Evolutionary conservation across 2,888 invertebrate genomes (phyloP).

Genomic region (Graphium colonna): DNA sequence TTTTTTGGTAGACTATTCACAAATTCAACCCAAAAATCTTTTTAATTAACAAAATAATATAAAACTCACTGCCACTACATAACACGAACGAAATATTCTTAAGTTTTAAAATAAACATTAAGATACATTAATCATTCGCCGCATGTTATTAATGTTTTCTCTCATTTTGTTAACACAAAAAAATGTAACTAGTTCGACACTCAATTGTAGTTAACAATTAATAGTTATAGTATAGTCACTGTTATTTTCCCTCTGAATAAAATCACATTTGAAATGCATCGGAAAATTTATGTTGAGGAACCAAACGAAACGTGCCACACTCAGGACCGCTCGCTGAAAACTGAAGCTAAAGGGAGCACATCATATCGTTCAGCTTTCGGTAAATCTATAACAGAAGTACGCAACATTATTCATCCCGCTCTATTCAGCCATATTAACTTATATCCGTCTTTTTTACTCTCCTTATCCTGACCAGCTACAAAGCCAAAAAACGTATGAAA

Average conservation of each 20-base stretch:
- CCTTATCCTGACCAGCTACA: slow-evolving; percentile 50
- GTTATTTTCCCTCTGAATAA: slow-evolving; percentile 4
- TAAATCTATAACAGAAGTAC: slow-evolving; percentile 73
- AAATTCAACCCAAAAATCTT: background rate
- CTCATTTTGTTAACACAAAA: background rate
- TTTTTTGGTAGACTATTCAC: background rate
- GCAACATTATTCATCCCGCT: slow-evolving; percentile 45
- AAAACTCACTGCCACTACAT: slow-evolving; percentile 5
- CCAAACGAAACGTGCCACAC: slow-evolving; percentile 30
- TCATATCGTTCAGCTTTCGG: slow-evolving; percentile 55
- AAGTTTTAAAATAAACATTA: slow-evolving; percentile 1
- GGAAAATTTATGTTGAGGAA: slow-evolving; percentile 37
- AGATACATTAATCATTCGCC: background rate
- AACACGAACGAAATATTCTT: background rate
- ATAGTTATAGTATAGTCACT: background rate
- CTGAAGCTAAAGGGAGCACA: slow-evolving; percentile 34
- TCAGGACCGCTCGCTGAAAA: slow-evolving; percentile 30
- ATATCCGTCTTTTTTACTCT: slow-evolving; percentile 40
- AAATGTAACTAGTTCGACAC: background rate
- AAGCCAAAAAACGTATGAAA: slow-evolving; percentile 42
- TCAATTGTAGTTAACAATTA: background rate
- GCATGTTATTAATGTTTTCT: background rate
- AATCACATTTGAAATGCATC: slow-evolving; percentile 29
- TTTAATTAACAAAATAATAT: background rate
- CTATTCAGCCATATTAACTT: slow-evolving; percentile 28